Base-by-base conservation (phyloP, 2,888 invertebrate genomes). In the Campoplex capitator region DNA sequence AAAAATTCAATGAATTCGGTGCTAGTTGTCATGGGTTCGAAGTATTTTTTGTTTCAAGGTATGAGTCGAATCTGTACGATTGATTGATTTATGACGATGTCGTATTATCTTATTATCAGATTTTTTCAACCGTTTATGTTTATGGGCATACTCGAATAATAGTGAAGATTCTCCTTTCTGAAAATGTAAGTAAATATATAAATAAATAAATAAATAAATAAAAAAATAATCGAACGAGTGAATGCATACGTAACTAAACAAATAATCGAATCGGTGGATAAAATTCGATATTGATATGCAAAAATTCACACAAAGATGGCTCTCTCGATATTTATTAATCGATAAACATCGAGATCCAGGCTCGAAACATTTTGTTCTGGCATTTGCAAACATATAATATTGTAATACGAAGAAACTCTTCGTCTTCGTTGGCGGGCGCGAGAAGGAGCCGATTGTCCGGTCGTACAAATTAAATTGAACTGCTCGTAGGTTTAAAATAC, bases 391-490 rank as follows among this genome's bases (percentile, higher is more conserved):
- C 38, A 67, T 32, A 58, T 32, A 58, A 80, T 79, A 82, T 82
- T 74, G 82, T 78, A 78, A 78, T 85, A 82, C 45, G 38, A 82
- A 71, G 73, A 68, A 58, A 76, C 58, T 42, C 32, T 67, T 78
- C 78, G 62, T 78, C 68, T 78, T 77, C 77, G 74, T 67, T 77
- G 68, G 78, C 82, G 82, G 65, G 74, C 78, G 73, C 78, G 73
- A 78, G 82, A 83, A 75, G 51, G 42, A 70, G 70, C 65, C 81
- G 62, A 75, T 79, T 79, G 42, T 62, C 28, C 82, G 51, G 65
- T 54, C 78, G 77, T 35, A 71, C 76, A 85, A 83, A 85, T 85
- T 85, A 83, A 85, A 85, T 79, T 45, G 74, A 85, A 83, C 68
- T 85, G 82, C 74, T 75, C 79, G 78, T 83, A 78, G 83, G 74